These are phyloP conservation scores for Enteromius paludinosus DNA, from an alignment of 2,797 vertebrate genomes.

Conservation along the genomic window DNA sequence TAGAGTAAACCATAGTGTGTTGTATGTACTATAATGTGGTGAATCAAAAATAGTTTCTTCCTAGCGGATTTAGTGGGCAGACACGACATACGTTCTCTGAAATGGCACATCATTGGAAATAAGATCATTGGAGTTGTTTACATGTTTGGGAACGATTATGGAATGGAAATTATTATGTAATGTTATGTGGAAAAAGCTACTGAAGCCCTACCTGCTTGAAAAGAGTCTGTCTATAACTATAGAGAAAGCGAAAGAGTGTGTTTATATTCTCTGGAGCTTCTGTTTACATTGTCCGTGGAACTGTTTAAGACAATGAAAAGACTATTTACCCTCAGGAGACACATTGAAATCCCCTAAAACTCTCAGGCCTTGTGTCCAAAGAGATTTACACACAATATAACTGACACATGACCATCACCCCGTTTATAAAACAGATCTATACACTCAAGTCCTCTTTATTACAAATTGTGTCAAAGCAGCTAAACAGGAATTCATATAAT, in stretches of 20 bases:
- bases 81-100: not conserved
- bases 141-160: constrained; percentile 41
- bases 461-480: not conserved
- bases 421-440: not conserved
- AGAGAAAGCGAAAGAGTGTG: constrained; percentile 50
- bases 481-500: no score
- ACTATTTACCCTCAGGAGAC: constrained; percentile 46
- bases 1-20: not conserved
- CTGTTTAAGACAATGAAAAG: constrained; percentile 61
- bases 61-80: not conserved
- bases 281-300: constrained; percentile 68
- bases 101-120: not conserved
- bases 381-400: constrained; percentile 13
- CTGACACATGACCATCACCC: constrained; percentile 15
- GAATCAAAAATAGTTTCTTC: not conserved
- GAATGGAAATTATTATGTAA: constrained; percentile 17
- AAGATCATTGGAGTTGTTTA: constrained; percentile 58
- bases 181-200: constrained; percentile 70
- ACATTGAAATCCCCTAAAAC: constrained; percentile 41
- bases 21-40: not conserved
- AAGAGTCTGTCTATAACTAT: constrained; percentile 50
- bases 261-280: constrained; percentile 69
- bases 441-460: not conserved
- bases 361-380: constrained; percentile 31
- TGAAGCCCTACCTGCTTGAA: constrained; percentile 66